Base-by-base conservation (phyloP, 2,888 invertebrate species). In the Microctonus aethiopoides region DNA sequence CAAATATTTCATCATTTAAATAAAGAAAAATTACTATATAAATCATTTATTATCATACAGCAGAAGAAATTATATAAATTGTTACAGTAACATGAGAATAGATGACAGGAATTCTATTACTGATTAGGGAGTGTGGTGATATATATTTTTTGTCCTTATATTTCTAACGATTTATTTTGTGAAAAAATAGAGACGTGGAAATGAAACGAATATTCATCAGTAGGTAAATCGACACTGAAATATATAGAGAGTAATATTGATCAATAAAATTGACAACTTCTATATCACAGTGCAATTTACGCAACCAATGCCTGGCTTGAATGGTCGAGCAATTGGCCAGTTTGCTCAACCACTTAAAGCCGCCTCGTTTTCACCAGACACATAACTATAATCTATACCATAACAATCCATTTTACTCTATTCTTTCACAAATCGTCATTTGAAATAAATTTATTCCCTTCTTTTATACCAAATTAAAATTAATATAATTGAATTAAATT, bases 301-400 rank as follows among this genome's bases (percentile, higher is more conserved):
- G 74, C 76, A 77, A 79, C 77, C 80, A 79, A 78, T 77, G 77
- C 78, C 76, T n/a, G 74, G 77, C 80, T 79, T 81, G 79, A 80
- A 79, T 82, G 83, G 81, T 81, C 80, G 76, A 80, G 80, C 83
- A 82, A 83, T 84, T 84, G 83, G 84, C 84, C 83, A 84, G 82
- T 81, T 84, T 82, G 80, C 81, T 72, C 77, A 74, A 79, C 81
- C 84, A 81, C 78, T 73, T 77, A 80, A 81, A 80, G 79, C 75
- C 75, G 77, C 79, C 77, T 69, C 62, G 62, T 62, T 61, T 34
- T 10, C 77, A 76, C 75, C 73, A 74, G 68, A 52, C 36, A 57
- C 69, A 72, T 72, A 70, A n/a, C 72, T 76, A 72, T 73, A 73
- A 76, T 74, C 67, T 67, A 74, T n/a, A n/a, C 67, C 69, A 61